Base-by-base conservation (phyloP, 2,797 vertebrate genomes). In the Luscinia luscinia region DNA sequence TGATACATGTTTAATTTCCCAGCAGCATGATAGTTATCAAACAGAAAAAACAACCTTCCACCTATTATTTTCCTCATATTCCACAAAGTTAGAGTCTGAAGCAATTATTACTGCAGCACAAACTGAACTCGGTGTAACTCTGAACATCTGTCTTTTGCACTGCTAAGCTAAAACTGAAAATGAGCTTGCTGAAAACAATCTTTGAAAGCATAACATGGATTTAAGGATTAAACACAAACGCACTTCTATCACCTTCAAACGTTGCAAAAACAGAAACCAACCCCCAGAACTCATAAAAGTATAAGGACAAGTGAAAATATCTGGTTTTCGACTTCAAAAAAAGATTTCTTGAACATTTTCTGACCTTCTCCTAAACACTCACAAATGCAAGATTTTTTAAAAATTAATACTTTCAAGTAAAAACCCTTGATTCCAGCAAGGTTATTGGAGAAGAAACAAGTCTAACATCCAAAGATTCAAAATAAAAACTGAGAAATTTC, bases 1-100 rank as follows among this genome's bases (percentile, higher is more conserved):
- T 51, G 77, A 95, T 93, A 69, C 58, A 95, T 89, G 49, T 73
- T 93, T 94, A 91, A 93, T 93, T 96, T 94, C 83, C 82, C 89
- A 93, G 43, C 41, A 86, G 41, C 12, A 2, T 76, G 82, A 91
- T 93, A 62, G 34, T 79, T 82, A 96, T 93, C 62, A 87, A 88
- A 89, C 63, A 57, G 70, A 63, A 66, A 73, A 55, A 52, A 19
- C 63, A 84, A 73, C 87, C 69, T 90, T 86, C 73, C 43, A 76
- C 62, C 51, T 41, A 28, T 74, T 17, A 9, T 78, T 81, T 94
- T 87, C 48, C 73, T 87, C 79, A 32, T 75, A 67, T 41, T 89
- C 67, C 41, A 70, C 66, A 32, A 88, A 86, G 79, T 73, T 88
- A 21, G 48, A 76, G 27, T 22, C 54, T 20, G 73, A 75, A 88